Percentiles rank a stretch among this genome's conserved stretches.
These are phyloP conservation scores for Beroe ovata DNA, from an alignment of 37 sponge, comb jelly and placozoan species.

Conservation along the genomic window DNA sequence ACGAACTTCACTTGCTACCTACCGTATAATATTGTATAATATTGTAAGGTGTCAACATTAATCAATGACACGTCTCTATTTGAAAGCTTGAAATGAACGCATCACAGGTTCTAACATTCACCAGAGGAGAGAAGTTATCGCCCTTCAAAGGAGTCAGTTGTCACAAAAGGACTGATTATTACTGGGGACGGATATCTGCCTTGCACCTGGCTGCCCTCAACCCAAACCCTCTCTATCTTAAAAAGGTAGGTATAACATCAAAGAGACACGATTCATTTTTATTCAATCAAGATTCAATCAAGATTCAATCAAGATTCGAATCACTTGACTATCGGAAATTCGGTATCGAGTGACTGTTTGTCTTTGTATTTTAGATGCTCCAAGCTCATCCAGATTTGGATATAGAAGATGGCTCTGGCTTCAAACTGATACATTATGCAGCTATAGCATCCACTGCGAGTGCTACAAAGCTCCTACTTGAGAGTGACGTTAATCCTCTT, in stretches of 20 bases:
- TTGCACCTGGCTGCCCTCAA: slow-evolving; percentile 21
- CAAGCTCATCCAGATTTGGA: neutral
- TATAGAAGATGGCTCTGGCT: neutral
- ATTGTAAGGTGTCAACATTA: no score
- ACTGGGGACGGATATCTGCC: slow-evolving; percentile 14
- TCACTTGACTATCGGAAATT: neutral
- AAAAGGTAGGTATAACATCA: slow-evolving; percentile 8
- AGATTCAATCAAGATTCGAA: no score
- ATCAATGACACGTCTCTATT: no score
- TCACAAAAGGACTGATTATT: neutral
- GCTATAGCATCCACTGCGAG: neutral
- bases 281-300: no score
- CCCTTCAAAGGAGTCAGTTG: slow-evolving; percentile 35
- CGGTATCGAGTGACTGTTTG: neutral
- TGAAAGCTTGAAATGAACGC: neutral
- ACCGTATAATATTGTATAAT: no score
- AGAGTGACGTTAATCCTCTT: neutral
- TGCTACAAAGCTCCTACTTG: slow-evolving; percentile 31
- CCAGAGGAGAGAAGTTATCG: slow-evolving; percentile 8
- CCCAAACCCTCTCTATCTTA: neutral
- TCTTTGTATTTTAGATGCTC: slow-evolving; percentile 30
- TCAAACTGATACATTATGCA: neutral
- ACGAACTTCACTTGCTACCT: no score
- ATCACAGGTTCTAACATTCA: slow-evolving; percentile 39
- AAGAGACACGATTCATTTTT: no score